A percentile compares a stretch with the other conserved stretches of the same genome.
Conservation (phyloP, 2,888 invertebrate species). For the Cerastoderma edule region DNA sequence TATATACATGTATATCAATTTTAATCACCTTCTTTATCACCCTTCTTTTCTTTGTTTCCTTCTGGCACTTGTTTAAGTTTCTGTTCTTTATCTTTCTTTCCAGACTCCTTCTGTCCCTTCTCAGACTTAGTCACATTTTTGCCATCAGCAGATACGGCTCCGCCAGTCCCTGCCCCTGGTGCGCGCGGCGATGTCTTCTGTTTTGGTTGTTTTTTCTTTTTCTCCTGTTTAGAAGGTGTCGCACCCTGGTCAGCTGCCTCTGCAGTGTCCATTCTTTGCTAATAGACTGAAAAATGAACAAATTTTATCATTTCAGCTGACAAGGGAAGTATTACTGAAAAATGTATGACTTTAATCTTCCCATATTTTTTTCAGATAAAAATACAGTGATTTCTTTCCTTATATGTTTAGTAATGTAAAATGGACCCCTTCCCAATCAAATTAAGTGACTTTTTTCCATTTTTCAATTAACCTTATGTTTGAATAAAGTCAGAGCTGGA, state of each 20-base stretch:
- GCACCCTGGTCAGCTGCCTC: conserved; percentile 34
- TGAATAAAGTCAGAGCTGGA: too few relatives aligned
- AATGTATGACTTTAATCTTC: too few relatives aligned
- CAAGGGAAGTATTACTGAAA: too few relatives aligned
- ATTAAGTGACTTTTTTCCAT: too few relatives aligned
- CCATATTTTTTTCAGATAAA: too few relatives aligned
- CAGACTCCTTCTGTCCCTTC: background rate
- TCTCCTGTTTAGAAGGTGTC: conserved; percentile 11
- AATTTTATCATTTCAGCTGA: too few relatives aligned
- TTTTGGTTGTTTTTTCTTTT: conserved; percentile 32
- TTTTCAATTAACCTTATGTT: too few relatives aligned
- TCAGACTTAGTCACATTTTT: conserved; percentile 7
- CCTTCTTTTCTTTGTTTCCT: conserved; percentile 1
- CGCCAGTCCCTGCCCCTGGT: background rate
- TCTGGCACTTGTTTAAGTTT: background rate
- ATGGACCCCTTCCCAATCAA: too few relatives aligned
- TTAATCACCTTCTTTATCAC: background rate
- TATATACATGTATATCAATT: background rate
- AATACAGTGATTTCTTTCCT: too few relatives aligned
- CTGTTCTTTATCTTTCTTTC: conserved; percentile 19
- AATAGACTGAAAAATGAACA: too few relatives aligned
- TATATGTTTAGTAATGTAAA: too few relatives aligned
- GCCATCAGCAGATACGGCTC: background rate
- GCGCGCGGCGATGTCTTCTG: conserved; percentile 4
- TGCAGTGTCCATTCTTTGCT: conserved; percentile 16